phyloP scores from a whole-genome alignment of 2,113 vertebrate genomes.

The Uria aalge region DNA sequence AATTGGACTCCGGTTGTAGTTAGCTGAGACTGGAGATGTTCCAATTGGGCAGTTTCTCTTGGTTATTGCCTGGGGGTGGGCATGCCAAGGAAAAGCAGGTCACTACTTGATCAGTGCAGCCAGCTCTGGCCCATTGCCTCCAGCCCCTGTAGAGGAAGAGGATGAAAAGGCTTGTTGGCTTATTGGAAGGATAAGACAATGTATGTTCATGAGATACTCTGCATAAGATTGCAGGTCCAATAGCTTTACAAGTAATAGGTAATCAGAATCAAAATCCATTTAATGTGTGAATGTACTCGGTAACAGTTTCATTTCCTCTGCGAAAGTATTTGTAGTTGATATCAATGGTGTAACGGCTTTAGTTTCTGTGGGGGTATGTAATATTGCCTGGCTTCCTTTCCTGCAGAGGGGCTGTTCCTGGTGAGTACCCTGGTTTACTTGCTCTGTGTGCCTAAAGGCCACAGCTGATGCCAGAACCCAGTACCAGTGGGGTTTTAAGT shows the following conservation, averaged over 20 bases:
- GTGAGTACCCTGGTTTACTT: not conserved
- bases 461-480: not conserved
- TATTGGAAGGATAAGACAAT: not conserved
- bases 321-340: not conserved
- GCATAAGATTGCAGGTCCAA: not conserved
- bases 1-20: not conserved
- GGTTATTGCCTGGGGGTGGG: not conserved
- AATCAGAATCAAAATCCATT: not conserved
- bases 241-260: not conserved
- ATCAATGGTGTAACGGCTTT: not conserved
- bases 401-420: not conserved
- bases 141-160: not conserved
- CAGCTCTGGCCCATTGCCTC: not conserved
- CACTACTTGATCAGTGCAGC: not conserved
- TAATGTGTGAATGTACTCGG: not conserved
- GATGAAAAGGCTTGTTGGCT: not conserved
- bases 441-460: not conserved
- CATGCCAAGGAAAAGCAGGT: not conserved
- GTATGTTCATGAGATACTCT: not conserved
- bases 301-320: not conserved
- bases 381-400: not conserved
- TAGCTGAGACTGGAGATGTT: not conserved
- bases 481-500: fast-evolving
- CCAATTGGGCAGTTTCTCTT: not conserved
- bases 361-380: not conserved